A percentile compares a stretch with the other conserved stretches of the same genome.
Evolutionary conservation across 2,797 vertebrate species (phyloP).

Genomic region (Cuniculus paca): DNA sequence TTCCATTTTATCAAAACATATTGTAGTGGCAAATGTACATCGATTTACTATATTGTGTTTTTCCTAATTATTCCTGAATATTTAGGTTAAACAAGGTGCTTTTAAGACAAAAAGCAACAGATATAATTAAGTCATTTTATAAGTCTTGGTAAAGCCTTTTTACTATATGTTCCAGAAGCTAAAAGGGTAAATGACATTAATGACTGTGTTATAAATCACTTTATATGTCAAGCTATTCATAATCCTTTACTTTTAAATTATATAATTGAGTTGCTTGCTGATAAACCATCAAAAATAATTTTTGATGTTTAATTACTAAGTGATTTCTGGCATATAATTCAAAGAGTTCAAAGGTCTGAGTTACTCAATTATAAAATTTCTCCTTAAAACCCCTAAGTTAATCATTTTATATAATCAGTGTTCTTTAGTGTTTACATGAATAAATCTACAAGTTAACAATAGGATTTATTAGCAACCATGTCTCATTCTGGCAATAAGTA

Average conservation of each 20-base stretch:
- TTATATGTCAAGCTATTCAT: neutral
- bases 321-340: constrained; percentile 22
- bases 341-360: constrained; percentile 26
- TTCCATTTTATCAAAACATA: constrained; percentile 19
- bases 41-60: neutral
- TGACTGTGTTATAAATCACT: neutral
- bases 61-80: constrained; percentile 44
- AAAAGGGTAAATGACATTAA: neutral
- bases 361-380: constrained; percentile 22
- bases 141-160: constrained; percentile 1
- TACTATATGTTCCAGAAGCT: neutral
- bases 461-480: constrained; percentile 8
- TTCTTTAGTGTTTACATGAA: neutral
- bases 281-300: constrained; percentile 50
- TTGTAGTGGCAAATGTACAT: neutral
- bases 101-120: constrained; percentile 13
- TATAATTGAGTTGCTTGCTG: constrained; percentile 16
- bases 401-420: neutral
- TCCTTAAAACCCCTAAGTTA: neutral
- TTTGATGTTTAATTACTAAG: constrained; percentile 44
- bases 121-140: neutral
- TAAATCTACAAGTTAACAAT: constrained; percentile 30
- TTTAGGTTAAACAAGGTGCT: neutral
- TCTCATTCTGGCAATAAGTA: constrained; percentile 44
- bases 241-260: constrained; percentile 48